A percentile compares a stretch with the other conserved stretches of the same genome.
Evolutionary conservation across 1,140 invertebrate genomes (phyloP).

Genomic region (Trachymyrmex septentrionalis): DNA sequence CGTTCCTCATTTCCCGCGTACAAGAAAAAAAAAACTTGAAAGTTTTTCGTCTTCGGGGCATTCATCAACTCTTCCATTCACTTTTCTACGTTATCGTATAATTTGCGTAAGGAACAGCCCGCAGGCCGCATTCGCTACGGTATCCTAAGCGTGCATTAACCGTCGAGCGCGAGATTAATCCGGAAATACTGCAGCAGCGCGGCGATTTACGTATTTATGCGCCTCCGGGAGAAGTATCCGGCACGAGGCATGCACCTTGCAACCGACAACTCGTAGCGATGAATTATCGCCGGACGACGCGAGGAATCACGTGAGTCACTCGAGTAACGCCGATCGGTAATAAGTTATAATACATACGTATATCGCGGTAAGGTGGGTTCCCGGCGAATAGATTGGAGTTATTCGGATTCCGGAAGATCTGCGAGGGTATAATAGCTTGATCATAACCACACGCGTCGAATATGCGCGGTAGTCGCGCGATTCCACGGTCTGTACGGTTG

Average conservation of each 20-base stretch:
- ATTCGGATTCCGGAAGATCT: conserved; percentile 29
- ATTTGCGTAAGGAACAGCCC: conserved; percentile 34
- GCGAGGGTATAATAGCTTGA: not conserved
- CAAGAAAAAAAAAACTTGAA: not conserved
- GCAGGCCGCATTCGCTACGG: conserved; percentile 20
- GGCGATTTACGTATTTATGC: conserved; percentile 62
- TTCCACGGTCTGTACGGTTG: not conserved
- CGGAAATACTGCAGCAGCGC: conserved; percentile 26
- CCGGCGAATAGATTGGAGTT: conserved; percentile 11
- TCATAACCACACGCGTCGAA: not conserved
- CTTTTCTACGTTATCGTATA: conserved; percentile 40
- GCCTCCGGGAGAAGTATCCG: conserved; percentile 39
- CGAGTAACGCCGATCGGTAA: conserved; percentile 42
- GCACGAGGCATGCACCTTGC: conserved; percentile 48
- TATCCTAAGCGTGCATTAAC: conserved; percentile 51
- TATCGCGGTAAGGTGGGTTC: not conserved
- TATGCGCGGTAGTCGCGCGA: not conserved
- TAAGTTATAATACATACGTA: conserved; percentile 40
- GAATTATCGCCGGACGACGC: conserved; percentile 43
- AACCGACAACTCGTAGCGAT: conserved; percentile 27
- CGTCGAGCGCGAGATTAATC: conserved; percentile 37
- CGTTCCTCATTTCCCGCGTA: not conserved
- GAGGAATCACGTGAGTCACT: conserved; percentile 45
- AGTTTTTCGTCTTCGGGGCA: conserved; percentile 11
- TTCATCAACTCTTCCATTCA: conserved; percentile 7